phyloP scores from a whole-genome alignment of 2,888 invertebrate genomes.

The Cephus runcator region DNA sequence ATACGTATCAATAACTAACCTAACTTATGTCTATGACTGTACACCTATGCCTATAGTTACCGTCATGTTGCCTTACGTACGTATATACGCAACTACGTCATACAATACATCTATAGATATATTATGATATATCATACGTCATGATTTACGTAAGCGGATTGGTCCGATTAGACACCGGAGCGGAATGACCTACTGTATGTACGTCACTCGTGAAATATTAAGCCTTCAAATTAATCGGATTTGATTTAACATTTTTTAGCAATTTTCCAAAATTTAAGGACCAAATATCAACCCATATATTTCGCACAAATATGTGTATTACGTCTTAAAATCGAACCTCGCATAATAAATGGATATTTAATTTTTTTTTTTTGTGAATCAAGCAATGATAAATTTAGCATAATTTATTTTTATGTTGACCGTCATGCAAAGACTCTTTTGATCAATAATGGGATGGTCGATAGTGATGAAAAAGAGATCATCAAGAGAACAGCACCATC shows the following conservation, averaged over 20 bases:
- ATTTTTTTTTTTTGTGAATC: not conserved
- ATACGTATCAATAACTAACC: not conserved
- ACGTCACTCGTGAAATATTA: not conserved
- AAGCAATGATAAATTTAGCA: not conserved
- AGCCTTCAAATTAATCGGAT: not conserved
- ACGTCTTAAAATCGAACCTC: no score
- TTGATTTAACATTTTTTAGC: not conserved
- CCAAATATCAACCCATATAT: not conserved
- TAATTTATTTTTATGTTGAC: not conserved
- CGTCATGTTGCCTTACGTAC: not conserved
- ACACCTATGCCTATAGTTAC: not conserved
- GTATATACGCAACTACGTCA: not conserved
- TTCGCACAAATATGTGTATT: no score
- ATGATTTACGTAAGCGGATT: not conserved
- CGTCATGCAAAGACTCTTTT: not conserved
- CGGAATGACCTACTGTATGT: not conserved
- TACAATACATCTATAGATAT: not conserved
- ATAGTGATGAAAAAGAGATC: not conserved
- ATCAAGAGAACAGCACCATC: not conserved
- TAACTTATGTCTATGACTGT: not conserved
- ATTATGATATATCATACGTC: not conserved
- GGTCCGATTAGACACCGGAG: not conserved
- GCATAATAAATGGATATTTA: not conserved
- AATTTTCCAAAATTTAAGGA: not conserved
- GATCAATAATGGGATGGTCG: not conserved